Conservation (phyloP, 2,797 vertebrate species). For the Ispidina lecontei region DNA sequence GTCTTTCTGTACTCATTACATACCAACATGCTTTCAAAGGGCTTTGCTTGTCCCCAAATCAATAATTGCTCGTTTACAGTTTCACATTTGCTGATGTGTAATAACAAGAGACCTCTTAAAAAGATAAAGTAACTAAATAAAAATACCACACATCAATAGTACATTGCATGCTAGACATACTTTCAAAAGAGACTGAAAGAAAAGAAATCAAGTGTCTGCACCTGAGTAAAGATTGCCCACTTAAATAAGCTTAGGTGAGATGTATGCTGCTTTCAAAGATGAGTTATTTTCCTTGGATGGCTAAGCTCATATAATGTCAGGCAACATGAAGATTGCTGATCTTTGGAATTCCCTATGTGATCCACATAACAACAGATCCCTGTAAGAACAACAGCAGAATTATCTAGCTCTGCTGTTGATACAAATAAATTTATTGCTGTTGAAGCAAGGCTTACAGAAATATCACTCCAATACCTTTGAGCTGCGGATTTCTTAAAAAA, state of each 20-base stretch:
- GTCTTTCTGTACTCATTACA: not conserved
- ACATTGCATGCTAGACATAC: conserved; percentile 29
- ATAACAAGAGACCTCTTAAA: not conserved
- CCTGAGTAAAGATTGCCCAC: not conserved
- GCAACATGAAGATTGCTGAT: not conserved
- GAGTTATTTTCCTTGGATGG: conserved; percentile 8
- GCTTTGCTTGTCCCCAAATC: not conserved
- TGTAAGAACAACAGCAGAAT: conserved; percentile 28
- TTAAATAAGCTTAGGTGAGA: conserved; percentile 8
- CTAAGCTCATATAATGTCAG: conserved; percentile 4
- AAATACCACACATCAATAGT: not conserved
- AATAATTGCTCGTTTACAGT: not conserved
- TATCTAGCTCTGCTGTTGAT: conserved; percentile 1
- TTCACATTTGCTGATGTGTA: not conserved
- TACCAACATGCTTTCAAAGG: not conserved
- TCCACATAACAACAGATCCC: not conserved
- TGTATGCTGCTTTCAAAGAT: conserved; percentile 14
- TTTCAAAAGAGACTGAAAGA: not conserved
- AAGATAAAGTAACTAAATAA: not conserved
- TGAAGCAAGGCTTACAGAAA: conserved; percentile 50
- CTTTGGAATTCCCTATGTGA: conserved; percentile 26
- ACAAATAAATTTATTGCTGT: conserved; percentile 39
- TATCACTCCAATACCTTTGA: conserved; percentile 40
- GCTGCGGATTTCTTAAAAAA: conserved; percentile 11
- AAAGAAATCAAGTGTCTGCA: conserved; percentile 3